These are phyloP conservation scores for Pterocles burchelli DNA, from an alignment of 2,113 vertebrate genomes.

Conservation along the genomic window DNA sequence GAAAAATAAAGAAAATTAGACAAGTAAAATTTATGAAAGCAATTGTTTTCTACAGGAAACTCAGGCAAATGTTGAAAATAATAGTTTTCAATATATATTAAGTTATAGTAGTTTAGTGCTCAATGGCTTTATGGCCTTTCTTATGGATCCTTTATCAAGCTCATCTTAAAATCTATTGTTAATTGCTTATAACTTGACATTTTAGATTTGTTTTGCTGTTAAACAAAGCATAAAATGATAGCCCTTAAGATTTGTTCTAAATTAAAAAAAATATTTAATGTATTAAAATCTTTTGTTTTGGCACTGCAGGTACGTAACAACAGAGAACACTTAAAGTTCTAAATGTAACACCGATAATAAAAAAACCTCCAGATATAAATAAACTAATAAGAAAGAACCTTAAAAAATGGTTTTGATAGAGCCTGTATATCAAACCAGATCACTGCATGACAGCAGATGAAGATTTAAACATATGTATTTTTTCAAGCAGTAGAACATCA, in stretches of 20 bases:
- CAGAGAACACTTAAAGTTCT: neutral
- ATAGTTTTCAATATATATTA: neutral
- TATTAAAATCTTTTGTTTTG: neutral
- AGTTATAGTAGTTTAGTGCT: neutral
- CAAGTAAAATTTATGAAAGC: neutral
- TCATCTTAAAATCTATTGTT: conserved; percentile 1
- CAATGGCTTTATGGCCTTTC: neutral
- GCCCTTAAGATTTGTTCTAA: neutral
- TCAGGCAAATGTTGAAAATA: neutral
- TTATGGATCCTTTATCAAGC: neutral
- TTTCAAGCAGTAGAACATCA: neutral
- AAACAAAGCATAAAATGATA: neutral
- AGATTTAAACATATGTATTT: neutral
- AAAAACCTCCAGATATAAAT: neutral
- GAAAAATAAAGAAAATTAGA: neutral
- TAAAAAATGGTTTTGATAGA: neutral
- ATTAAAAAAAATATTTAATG: neutral
- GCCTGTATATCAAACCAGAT: neutral
- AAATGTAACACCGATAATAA: neutral
- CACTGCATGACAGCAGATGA: neutral
- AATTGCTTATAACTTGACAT: neutral
- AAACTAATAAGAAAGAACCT: neutral
- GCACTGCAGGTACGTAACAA: neutral
- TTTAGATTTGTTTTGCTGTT: conserved; percentile 24
- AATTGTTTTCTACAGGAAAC: neutral